Conservation (phyloP, 2,797 vertebrate species). For the Gadopsis bispinosus region DNA sequence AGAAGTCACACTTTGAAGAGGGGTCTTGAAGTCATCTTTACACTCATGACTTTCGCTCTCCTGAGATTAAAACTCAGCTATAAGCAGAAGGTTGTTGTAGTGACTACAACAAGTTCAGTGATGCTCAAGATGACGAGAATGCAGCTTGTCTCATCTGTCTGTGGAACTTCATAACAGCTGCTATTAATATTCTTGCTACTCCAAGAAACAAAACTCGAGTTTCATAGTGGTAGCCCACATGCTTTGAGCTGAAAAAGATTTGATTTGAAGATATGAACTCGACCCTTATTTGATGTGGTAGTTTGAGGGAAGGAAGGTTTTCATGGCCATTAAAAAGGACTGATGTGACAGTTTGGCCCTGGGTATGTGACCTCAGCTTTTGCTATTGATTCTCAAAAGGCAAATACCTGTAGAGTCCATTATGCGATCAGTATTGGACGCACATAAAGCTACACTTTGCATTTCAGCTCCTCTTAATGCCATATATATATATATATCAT, state of each 20-base stretch:
- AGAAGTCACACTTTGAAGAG: constrained; percentile 46
- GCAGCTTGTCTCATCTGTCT: constrained; percentile 29
- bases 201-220: background rate
- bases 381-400: constrained; percentile 20
- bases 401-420: constrained; percentile 26
- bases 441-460: background rate
- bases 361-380: constrained; percentile 19
- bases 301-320: constrained; percentile 35
- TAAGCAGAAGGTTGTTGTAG: constrained; percentile 1
- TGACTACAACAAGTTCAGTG: constrained; percentile 24
- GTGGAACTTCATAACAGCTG: constrained; percentile 20
- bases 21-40: constrained; percentile 55
- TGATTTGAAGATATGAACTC: constrained; percentile 22
- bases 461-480: background rate
- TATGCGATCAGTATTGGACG: background rate
- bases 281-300: background rate
- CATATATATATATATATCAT: background rate
- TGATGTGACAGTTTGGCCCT: constrained; percentile 24
- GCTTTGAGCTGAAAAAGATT: constrained; percentile 16
- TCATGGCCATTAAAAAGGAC: constrained; percentile 24
- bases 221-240: background rate
- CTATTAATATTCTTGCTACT: constrained; percentile 37
- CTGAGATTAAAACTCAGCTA: constrained; percentile 45
- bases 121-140: background rate
- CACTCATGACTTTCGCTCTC: constrained; percentile 32